phyloP scores from a whole-genome alignment of 1,140 invertebrate genomes.

The Pseudobourletiella spinata region DNA sequence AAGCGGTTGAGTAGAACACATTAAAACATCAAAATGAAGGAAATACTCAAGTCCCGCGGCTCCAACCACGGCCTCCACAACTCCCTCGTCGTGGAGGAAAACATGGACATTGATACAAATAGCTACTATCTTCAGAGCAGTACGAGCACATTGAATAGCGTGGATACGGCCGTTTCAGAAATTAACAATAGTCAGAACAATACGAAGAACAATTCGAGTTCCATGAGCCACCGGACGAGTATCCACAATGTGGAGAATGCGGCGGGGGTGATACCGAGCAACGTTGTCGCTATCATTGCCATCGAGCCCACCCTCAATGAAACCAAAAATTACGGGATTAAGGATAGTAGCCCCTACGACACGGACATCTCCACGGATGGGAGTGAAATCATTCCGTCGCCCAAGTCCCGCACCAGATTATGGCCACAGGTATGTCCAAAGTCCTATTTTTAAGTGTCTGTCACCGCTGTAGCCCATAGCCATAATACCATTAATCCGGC shows the following conservation, averaged over 20 bases:
- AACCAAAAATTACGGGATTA: conserved; percentile 1
- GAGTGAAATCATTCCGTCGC: conserved; percentile 3
- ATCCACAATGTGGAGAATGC: too few relatives aligned
- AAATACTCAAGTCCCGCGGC: not conserved
- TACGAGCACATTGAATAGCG: not conserved
- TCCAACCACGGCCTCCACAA: not conserved
- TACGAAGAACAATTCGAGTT: not conserved
- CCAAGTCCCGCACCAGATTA: not conserved
- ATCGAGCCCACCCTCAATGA: conserved; percentile 2
- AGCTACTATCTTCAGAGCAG: not conserved
- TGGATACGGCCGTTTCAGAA: not conserved
- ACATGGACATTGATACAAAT: not conserved
- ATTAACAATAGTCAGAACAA: not conserved
- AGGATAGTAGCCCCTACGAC: not conserved
- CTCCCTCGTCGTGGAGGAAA: not conserved
- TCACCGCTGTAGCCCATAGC: too few relatives aligned
- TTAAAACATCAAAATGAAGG: not conserved
- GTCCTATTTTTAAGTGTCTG: too few relatives aligned
- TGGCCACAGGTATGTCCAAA: conserved; percentile 19
- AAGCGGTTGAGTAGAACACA: too few relatives aligned
- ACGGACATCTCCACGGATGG: conserved; percentile 2
- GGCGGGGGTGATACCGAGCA: not conserved
- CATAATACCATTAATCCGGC: too few relatives aligned
- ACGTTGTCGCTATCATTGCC: conserved; percentile 1
- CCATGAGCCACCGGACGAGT: too few relatives aligned